phyloP scores from a whole-genome alignment of 2,797 vertebrate genomes.

The Lacerta bilineata region DNA sequence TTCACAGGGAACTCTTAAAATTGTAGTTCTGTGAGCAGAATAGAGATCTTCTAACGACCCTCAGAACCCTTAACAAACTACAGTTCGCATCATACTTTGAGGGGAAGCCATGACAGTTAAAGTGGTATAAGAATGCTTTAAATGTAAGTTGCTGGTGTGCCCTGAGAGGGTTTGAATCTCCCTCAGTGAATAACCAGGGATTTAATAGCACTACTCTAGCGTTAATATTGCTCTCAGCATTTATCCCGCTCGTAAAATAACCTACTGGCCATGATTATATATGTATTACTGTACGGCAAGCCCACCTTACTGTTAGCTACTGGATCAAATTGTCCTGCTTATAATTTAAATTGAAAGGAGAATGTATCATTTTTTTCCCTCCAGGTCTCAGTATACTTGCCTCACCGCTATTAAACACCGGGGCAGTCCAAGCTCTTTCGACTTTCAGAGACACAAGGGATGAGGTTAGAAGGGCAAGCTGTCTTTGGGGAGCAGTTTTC shows the following conservation, averaged over 20 bases:
- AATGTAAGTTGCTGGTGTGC: background rate
- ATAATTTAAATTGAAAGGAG: background rate
- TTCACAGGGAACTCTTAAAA: too few relatives aligned
- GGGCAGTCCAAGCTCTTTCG: background rate
- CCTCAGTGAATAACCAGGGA: background rate
- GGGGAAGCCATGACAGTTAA: too few relatives aligned
- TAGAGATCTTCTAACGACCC: too few relatives aligned
- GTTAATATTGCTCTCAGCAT: background rate
- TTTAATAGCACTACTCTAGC: background rate
- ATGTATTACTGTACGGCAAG: background rate
- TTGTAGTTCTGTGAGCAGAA: too few relatives aligned
- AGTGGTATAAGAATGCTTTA: too few relatives aligned
- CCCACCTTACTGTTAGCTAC: background rate
- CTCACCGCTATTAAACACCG: background rate
- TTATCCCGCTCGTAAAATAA: background rate
- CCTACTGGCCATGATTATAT: background rate
- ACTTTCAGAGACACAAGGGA: conserved; percentile 1
- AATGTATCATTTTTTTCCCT: background rate
- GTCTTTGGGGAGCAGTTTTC: conserved; percentile 36
- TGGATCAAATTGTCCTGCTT: background rate
- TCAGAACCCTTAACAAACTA: too few relatives aligned
- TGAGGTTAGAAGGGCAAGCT: conserved; percentile 1
- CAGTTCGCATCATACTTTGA: too few relatives aligned
- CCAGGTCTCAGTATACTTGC: background rate
- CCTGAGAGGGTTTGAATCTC: background rate